Evolutionary conservation across 2,888 invertebrate genomes (phyloP).

Genomic region (Incurvaria masculella): DNA sequence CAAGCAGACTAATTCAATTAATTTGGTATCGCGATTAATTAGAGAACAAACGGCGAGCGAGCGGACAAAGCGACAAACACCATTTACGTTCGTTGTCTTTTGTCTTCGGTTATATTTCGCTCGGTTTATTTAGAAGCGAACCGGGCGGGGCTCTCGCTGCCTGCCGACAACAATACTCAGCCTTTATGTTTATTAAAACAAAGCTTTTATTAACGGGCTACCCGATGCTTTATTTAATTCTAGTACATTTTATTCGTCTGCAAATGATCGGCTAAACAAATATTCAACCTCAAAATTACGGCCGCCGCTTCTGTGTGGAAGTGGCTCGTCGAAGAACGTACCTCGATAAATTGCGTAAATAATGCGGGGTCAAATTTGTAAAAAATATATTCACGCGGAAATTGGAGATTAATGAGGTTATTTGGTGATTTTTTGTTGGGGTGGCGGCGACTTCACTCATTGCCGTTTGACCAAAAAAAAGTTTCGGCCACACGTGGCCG

Average conservation of each 20-base stretch:
- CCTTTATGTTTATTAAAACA: slow-evolving; percentile 51
- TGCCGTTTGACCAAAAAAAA: too few species aligned
- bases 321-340: too few species aligned
- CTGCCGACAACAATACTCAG: slow-evolving; percentile 10
- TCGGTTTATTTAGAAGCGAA: slow-evolving; percentile 20
- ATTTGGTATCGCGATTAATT: slow-evolving; percentile 48
- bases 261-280: slow-evolving; percentile 27
- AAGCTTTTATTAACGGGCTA: slow-evolving; percentile 53
- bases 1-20: slow-evolving; percentile 50
- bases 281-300: too few species aligned
- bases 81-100: slow-evolving; percentile 54
- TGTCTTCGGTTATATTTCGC: slow-evolving; percentile 22
- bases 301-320: too few species aligned
- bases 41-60: slow-evolving; percentile 43
- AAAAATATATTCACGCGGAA: too few species aligned
- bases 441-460: too few species aligned
- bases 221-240: slow-evolving; percentile 49
- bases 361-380: too few species aligned
- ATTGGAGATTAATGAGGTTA: too few species aligned
- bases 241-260: slow-evolving; percentile 49
- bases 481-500: too few species aligned
- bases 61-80: slow-evolving; percentile 42
- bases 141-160: slow-evolving; percentile 33
- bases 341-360: too few species aligned
- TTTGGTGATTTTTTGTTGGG: too few species aligned